Evolutionary conservation across 2,113 vertebrate genomes (phyloP), one percentile per base, ranked within the genome.

Genomic region (Tringa solitaria): DNA sequence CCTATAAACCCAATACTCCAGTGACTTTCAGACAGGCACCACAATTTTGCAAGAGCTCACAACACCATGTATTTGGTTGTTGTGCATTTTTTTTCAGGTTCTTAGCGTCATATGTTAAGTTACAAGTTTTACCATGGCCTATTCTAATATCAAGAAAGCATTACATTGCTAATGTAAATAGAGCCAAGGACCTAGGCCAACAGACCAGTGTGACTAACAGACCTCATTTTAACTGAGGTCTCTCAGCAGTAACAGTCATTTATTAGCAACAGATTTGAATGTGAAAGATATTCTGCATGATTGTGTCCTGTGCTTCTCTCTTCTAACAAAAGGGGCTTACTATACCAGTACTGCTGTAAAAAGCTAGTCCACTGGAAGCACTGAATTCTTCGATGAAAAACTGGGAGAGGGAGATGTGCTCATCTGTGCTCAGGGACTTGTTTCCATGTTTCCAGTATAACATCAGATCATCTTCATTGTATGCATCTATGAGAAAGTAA

Each of bases 321-420:
- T 93, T 59, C 23, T 59, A 53, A 69, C 14, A 51, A 53, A n/a
- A 60, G 15, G 41, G 39, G 51, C 60, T 90, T 79, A 90, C 91
- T 81, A 6, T 95, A 99, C 99, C 99, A 79, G 99, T 99, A 96
- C 99, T 99, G 98, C 99, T 99, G 96, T 99, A 99, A 97, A 99
- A 99, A 43, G 99, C 98, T 46, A 99, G 96, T 85, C 99, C 99
- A 63, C 97, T 99, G 87, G 99, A 99, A 65, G 99, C 98, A 67
- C 99, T 98, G 89, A 99, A 99, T 87, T 99, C 98, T 90, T 99
- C 98, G 2, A 99, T 98, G 97, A 99, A 99, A 97, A 99, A 99
- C 97, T 99, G 99, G 69, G 99, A 99, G 89, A 99, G 95, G 70
- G 98, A 98, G 51, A 99, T 99, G 85, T 99, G 98, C 13, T 99